Evolutionary conservation across 2,113 vertebrate species (phyloP).

Genomic region (Campylorhamphus procurvoides): DNA sequence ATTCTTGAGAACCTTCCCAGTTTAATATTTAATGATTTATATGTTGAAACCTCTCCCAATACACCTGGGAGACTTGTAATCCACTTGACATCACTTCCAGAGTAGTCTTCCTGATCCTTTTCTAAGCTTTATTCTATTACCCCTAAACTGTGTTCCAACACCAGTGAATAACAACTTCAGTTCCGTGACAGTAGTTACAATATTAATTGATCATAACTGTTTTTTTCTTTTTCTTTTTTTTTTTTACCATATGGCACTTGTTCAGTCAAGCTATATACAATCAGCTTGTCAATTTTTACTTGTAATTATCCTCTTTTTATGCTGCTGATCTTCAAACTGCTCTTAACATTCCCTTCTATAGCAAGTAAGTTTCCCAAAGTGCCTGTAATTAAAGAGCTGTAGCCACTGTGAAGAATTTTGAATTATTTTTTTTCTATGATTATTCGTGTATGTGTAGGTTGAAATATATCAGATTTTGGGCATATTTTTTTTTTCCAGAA

Average conservation of each 20-base stretch:
- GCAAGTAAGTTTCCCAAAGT: neutral
- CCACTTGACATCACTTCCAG: neutral
- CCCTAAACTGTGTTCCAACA: neutral
- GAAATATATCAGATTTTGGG: neutral
- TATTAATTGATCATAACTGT: neutral
- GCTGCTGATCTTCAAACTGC: neutral
- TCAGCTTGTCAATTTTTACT: neutral
- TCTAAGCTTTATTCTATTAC: neutral
- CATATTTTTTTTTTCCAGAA: fast-evolving
- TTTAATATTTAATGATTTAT: neutral
- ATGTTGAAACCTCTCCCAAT: neutral
- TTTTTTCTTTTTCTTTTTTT: neutral
- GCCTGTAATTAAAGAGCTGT: neutral
- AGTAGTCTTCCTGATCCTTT: neutral
- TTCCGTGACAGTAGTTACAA: neutral
- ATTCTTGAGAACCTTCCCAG: neutral
- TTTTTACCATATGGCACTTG: neutral
- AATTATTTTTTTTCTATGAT: neutral
- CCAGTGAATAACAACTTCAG: neutral
- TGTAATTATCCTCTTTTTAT: neutral
- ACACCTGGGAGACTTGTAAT: neutral
- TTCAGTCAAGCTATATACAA: neutral
- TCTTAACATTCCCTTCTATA: neutral
- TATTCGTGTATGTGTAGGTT: neutral
- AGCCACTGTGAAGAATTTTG: neutral